Evolutionary conservation across 2,888 invertebrate species (phyloP), one percentile per base, ranked within the genome.

Genomic region (Anoplius nigerrimus): DNA sequence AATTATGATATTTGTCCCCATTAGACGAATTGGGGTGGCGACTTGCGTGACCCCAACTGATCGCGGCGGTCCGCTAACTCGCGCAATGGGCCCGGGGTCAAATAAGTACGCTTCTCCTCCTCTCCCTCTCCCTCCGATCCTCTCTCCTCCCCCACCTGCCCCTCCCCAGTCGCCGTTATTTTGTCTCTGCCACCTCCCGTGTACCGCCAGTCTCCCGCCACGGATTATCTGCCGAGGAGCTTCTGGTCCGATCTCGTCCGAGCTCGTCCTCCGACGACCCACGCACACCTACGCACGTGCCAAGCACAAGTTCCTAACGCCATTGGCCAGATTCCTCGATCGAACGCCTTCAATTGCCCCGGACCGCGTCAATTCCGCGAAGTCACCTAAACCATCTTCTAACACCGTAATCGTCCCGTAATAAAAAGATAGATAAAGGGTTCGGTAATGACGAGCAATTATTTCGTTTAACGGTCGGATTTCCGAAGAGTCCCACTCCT

Each of bases 1-100:
- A 88, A 88, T 88, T 88, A 88, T 88, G 87, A 88, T 87, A 88
- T 88, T 88, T 87, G 88, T 87, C 84, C 85, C 87, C 80, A 88
- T 88, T 88, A 87, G 85, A 79, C 76, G 87, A 88, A 88, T 88
- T 87, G 85, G 87, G 87, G 87, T 88, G 87, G 86, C 83, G 87
- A 87, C 86, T 87, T 74, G 83, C 83, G 80, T 87, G 87, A 88
- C 86, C 88, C 84, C 87, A 81, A 84, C 82, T 82, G 86, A 87
- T 87, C 87, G 80, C 81, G 82, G 76, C 81, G 70, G 81, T 83
- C 74, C 77, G 80, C 82, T 86, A 87, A 87, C 86, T 86, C 80
- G 84, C 83, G 82, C 82, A 87, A 87, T 84, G 84, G 80, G 76
- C 84, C 80, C 71, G 85, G 84, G 87, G 87, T 87, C 86, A 87